Evolutionary conservation across 2,113 vertebrate genomes (phyloP).

Genomic region (Neomonachus schauinslandi): DNA sequence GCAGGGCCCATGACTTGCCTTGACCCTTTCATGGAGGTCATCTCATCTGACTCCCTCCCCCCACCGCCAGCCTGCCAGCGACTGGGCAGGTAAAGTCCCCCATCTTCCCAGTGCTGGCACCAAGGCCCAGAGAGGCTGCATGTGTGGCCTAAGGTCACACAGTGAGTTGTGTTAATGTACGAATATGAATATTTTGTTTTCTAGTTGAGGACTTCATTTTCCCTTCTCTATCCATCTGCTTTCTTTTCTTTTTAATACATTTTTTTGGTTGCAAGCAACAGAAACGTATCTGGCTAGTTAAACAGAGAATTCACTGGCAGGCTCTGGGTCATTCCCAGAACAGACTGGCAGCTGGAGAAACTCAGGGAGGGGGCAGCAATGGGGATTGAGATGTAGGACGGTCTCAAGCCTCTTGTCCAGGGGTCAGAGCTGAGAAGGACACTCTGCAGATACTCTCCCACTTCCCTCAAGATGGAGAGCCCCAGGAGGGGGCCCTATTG

Average conservation of each 20-base stretch:
- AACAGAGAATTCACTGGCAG: background rate
- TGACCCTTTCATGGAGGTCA: background rate
- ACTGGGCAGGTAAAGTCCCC: background rate
- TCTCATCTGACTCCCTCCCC: background rate
- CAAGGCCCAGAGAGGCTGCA: background rate
- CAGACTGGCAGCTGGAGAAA: background rate
- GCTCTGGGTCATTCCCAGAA: background rate
- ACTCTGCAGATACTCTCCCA: background rate
- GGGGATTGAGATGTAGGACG: background rate
- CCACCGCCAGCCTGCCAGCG: background rate
- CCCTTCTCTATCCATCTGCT: background rate
- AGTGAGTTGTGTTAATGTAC: background rate
- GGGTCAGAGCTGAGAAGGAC: background rate
- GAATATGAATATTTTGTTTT: background rate
- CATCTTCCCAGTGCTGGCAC: background rate
- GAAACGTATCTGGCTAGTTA: background rate
- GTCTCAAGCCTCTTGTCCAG: background rate
- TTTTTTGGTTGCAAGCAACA: background rate
- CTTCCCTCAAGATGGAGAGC: too few species aligned
- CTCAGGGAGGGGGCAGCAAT: background rate
- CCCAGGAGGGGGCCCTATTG: background rate
- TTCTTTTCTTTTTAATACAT: background rate
- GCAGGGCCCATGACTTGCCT: background rate
- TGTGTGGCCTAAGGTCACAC: background rate
- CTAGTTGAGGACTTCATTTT: background rate